Percentiles rank a stretch among this genome's conserved stretches.
phyloP scores from a whole-genome alignment of 2,113 vertebrate genomes.

The Pomatostomus ruficeps region DNA sequence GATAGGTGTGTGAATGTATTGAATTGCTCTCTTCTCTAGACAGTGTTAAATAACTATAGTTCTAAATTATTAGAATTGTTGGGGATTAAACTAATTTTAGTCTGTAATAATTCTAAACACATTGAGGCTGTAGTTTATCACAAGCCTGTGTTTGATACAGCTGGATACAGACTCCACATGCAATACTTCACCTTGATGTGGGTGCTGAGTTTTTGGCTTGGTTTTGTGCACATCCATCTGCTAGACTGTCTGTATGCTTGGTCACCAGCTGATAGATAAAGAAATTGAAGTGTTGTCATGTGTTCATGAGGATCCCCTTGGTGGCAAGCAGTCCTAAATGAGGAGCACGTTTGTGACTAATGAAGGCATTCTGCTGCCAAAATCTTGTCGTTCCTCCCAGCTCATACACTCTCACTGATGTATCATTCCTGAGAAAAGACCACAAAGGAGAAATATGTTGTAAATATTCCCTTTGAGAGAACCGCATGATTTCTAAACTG shows the following conservation, averaged over 20 bases:
- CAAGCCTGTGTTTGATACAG: not conserved
- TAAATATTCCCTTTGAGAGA: not conserved
- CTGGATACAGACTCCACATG: not conserved
- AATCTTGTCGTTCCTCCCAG: not conserved
- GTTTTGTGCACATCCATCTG: not conserved
- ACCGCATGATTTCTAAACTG: not conserved
- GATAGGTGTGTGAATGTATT: not conserved
- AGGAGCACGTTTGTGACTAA: not conserved
- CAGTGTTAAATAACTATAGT: not conserved
- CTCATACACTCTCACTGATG: not conserved
- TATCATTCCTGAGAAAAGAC: not conserved
- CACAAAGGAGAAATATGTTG: not conserved
- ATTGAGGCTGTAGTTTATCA: not conserved
- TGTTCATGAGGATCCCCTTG: not conserved
- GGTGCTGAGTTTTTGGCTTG: not conserved
- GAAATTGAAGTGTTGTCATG: not conserved
- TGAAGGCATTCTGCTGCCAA: not conserved
- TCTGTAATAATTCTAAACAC: not conserved
- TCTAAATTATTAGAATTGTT: not conserved
- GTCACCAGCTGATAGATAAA: not conserved
- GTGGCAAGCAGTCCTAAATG: not conserved
- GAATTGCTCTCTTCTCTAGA: not conserved
- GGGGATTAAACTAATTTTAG: not conserved
- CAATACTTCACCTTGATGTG: not conserved
- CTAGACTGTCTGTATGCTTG: not conserved